Conservation (phyloP, 92 coral and sea anemone species). For the Blastomussa wellsi region DNA sequence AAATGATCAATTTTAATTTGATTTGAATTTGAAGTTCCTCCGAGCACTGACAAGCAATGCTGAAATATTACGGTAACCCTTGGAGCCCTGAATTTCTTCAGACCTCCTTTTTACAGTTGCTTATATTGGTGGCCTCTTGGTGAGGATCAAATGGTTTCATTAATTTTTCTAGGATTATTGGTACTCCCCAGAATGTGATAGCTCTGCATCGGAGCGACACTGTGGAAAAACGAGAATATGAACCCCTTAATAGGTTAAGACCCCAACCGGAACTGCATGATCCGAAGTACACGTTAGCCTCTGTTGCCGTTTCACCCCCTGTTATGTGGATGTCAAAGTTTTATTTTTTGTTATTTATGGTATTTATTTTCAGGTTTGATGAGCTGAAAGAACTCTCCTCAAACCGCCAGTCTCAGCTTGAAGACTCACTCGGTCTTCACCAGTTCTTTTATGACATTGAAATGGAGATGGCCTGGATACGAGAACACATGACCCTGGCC, state of each 20-base stretch:
- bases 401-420: conserved; percentile 79
- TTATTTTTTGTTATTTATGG: neutral
- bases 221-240: no score
- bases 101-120: no score
- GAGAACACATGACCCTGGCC: conserved; percentile 84
- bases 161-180: no score
- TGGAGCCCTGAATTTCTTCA: no score
- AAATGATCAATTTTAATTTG: neutral
- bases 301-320: neutral
- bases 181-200: no score
- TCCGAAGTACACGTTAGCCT: neutral
- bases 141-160: no score
- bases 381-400: conserved; percentile 69
- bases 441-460: conserved; percentile 92
- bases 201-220: no score
- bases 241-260: no score
- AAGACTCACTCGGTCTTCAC: conserved; percentile 85
- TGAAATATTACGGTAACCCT: neutral
- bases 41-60: neutral
- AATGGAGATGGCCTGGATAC: conserved; percentile 91
- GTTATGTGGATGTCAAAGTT: neutral
- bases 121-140: no score
- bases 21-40: no score
- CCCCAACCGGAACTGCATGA: neutral
- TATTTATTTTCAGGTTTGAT: conserved; percentile 47